Evolutionary conservation across 2,888 invertebrate species (phyloP).

Genomic region (Apomyelois bistriatella): DNA sequence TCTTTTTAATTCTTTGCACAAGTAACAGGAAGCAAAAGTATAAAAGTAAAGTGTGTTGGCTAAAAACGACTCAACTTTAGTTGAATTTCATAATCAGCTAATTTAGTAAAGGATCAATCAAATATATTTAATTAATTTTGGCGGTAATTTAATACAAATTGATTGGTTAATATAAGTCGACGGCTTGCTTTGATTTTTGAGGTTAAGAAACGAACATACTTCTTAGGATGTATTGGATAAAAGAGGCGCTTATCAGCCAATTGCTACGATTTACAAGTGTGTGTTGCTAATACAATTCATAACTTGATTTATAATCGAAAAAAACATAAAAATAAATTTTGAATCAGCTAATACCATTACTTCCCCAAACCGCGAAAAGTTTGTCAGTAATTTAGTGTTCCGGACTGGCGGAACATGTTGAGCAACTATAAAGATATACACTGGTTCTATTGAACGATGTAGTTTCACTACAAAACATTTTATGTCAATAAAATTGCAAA

Average conservation of each 20-base stretch:
- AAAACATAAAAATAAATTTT: not conserved
- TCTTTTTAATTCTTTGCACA: not conserved
- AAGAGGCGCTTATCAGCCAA: no score
- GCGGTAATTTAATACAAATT: not conserved
- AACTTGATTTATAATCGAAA: constrained; percentile 3
- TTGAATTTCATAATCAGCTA: no score
- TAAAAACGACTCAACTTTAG: no score
- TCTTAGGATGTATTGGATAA: no score
- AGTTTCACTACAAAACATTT: constrained; percentile 20
- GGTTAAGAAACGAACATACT: not conserved
- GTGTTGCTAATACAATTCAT: constrained; percentile 1
- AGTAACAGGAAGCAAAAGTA: not conserved
- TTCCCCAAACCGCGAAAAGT: constrained; percentile 4
- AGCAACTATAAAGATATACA: constrained; percentile 35
- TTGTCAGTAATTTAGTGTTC: constrained; percentile 12
- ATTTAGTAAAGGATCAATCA: not conserved
- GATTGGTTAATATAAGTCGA: not conserved
- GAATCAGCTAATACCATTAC: constrained; percentile 1
- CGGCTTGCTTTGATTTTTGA: not conserved
- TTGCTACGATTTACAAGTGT: not conserved
- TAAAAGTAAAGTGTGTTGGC: not conserved
- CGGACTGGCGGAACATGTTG: constrained; percentile 20
- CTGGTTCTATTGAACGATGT: constrained; percentile 28
- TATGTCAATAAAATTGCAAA: constrained; percentile 13
- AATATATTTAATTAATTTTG: not conserved